A percentile compares a stretch with the other conserved stretches of the same genome.
These are phyloP conservation scores for Mobula hypostoma DNA, from an alignment of 2,113 vertebrate genomes.

Conservation along the genomic window DNA sequence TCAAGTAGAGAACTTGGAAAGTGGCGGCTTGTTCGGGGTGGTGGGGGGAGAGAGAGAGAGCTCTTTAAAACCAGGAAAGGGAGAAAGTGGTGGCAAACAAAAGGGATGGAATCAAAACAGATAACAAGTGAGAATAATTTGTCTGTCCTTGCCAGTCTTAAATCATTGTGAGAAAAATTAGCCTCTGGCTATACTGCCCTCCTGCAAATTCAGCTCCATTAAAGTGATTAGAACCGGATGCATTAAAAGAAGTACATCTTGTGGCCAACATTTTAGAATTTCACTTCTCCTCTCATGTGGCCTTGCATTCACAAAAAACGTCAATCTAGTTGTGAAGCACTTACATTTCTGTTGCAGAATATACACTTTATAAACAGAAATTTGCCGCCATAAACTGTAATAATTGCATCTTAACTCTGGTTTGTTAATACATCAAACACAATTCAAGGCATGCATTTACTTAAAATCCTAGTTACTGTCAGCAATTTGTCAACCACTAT, in stretches of 20 bases:
- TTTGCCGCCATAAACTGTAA: not conserved
- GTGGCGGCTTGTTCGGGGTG: not conserved
- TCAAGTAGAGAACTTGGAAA: not conserved
- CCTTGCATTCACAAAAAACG: not conserved
- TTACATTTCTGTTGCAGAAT: not conserved
- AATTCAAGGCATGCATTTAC: not conserved
- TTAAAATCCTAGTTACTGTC: not conserved
- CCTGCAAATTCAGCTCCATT: too few relatives aligned
- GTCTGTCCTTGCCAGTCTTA: too few relatives aligned
- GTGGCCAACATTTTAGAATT: too few relatives aligned
- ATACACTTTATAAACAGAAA: not conserved
- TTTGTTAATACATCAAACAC: not conserved
- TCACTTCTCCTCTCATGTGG: too few relatives aligned
- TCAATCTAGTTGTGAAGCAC: not conserved
- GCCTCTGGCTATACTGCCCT: too few relatives aligned
- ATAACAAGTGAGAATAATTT: not conserved
- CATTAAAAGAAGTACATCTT: too few relatives aligned
- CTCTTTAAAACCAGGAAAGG: not conserved
- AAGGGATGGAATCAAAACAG: not conserved
- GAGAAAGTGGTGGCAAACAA: not conserved
- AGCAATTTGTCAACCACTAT: not conserved
- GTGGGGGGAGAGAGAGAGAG: not conserved
- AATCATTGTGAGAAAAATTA: too few relatives aligned
- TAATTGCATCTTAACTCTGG: not conserved
- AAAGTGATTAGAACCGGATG: too few relatives aligned